phyloP scores from a whole-genome alignment of 2,888 invertebrate species.

The Andrena flavipes region DNA sequence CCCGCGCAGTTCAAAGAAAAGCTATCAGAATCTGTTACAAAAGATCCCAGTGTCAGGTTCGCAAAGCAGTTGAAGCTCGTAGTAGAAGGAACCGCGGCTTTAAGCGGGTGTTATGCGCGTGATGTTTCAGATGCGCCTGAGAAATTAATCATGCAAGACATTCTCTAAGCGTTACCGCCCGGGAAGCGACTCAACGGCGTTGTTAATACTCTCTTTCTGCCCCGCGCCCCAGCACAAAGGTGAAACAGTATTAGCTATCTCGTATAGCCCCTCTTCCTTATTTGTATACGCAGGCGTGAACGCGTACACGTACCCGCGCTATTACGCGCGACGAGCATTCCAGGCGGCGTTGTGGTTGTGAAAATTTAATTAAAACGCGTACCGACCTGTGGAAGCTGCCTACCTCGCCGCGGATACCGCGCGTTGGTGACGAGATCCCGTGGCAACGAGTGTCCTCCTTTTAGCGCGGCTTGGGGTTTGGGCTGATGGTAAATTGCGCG shows the following conservation, averaged over 20 bases:
- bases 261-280: neutral
- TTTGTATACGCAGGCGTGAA: slow-evolving; percentile 12
- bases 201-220: slow-evolving; percentile 37
- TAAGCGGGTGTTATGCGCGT: neutral
- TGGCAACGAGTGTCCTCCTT: slow-evolving; percentile 25
- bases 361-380: slow-evolving; percentile 79
- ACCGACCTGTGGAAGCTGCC: slow-evolving; percentile 33
- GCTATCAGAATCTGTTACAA: neutral
- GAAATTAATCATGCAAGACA: slow-evolving; percentile 54
- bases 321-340: slow-evolving; percentile 48
- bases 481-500: slow-evolving; percentile 27
- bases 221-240: slow-evolving; percentile 26
- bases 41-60: neutral
- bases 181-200: slow-evolving; percentile 13
- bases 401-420: slow-evolving; percentile 27
- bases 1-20: neutral
- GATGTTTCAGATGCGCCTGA: slow-evolving; percentile 8
- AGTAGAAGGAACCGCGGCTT: neutral
- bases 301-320: slow-evolving; percentile 5
- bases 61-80: neutral
- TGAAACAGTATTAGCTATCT: slow-evolving; percentile 30
- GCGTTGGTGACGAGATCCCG: slow-evolving; percentile 12
- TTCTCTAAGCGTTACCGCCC: slow-evolving; percentile 1
- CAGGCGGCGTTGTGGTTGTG: slow-evolving; percentile 69
- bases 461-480: slow-evolving; percentile 1